phyloP scores from a whole-genome alignment of 2,113 vertebrate species.

The Galeopterus variegatus region DNA sequence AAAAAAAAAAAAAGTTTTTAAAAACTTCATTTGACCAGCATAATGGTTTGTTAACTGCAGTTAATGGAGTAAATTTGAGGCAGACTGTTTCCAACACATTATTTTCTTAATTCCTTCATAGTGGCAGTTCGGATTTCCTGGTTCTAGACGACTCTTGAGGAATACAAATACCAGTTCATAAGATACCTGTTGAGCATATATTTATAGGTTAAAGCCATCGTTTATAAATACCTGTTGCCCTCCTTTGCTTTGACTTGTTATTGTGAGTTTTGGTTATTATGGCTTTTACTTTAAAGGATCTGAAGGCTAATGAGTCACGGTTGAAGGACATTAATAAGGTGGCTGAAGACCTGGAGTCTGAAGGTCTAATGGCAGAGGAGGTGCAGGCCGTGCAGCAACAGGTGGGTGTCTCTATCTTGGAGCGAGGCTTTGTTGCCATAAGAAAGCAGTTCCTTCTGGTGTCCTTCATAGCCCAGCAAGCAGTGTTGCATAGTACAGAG shows the following conservation, averaged over 20 bases:
- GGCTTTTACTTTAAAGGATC: slow-evolving; percentile 89
- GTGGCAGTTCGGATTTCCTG: background rate
- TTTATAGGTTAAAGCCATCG: fast-evolving
- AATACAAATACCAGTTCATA: background rate
- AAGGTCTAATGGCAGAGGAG: slow-evolving; percentile 98
- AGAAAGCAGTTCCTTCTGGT: fast-evolving
- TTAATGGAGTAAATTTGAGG: background rate
- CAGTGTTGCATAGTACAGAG: fast-evolving
- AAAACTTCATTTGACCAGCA: background rate
- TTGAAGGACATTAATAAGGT: slow-evolving; percentile 99
- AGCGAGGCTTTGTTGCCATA: fast-evolving
- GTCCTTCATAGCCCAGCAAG: no score
- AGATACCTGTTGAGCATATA: background rate
- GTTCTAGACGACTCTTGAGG: fast-evolving
- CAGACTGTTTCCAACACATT: fast-evolving
- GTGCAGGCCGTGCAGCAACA: slow-evolving; percentile 95
- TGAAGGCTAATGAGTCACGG: slow-evolving; percentile 98
- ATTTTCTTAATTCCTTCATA: no score
- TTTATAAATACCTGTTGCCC: background rate
- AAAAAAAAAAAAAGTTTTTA: background rate
- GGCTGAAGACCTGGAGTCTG: slow-evolving; percentile 97
- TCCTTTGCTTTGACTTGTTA: fast-evolving
- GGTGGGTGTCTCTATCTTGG: slow-evolving; percentile 83
- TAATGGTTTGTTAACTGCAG: background rate
- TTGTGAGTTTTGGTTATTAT: background rate